Conservation (phyloP, 2,888 invertebrate genomes). For the Leptura quadrifasciata region DNA sequence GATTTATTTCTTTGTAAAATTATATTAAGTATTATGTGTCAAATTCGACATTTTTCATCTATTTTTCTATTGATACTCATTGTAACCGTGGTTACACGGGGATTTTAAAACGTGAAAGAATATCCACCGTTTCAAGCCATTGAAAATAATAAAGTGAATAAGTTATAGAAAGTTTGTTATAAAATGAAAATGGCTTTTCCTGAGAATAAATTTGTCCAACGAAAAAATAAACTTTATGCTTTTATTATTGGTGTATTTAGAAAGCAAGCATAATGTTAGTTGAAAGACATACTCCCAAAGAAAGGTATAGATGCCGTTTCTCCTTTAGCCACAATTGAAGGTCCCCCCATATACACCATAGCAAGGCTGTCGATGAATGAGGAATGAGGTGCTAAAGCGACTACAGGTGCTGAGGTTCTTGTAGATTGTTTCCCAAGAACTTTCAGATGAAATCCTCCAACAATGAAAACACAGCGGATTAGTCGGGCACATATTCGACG, state of each 20-base stretch:
- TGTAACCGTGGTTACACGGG: too few species aligned
- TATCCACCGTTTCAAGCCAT: too few species aligned
- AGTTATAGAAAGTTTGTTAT: too few species aligned
- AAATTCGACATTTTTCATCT: too few species aligned
- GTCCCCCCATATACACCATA: conserved; percentile 88
- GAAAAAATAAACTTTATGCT: neutral
- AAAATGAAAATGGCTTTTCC: neutral
- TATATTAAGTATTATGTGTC: too few species aligned
- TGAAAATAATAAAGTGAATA: too few species aligned
- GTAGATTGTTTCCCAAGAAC: conserved; percentile 81
- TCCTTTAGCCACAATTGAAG: conserved; percentile 92
- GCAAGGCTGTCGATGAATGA: conserved; percentile 92
- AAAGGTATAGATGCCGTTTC: conserved; percentile 89
- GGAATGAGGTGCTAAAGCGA: conserved; percentile 93
- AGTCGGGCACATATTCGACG: conserved; percentile 76
- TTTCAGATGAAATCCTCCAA: conserved; percentile 88
- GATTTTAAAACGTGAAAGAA: too few species aligned
- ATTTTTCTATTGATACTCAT: too few species aligned
- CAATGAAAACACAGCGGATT: conserved; percentile 85
- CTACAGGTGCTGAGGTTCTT: conserved; percentile 84
- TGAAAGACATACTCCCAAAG: conserved; percentile 86
- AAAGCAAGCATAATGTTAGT: conserved; percentile 40
- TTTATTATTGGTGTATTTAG: conserved; percentile 24
- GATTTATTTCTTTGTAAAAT: too few species aligned
- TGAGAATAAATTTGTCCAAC: too few species aligned